Percentiles rank a stretch among this genome's conserved stretches.
phyloP scores from a whole-genome alignment of 2,888 invertebrate genomes.

The Drosophila paramelanica region DNA sequence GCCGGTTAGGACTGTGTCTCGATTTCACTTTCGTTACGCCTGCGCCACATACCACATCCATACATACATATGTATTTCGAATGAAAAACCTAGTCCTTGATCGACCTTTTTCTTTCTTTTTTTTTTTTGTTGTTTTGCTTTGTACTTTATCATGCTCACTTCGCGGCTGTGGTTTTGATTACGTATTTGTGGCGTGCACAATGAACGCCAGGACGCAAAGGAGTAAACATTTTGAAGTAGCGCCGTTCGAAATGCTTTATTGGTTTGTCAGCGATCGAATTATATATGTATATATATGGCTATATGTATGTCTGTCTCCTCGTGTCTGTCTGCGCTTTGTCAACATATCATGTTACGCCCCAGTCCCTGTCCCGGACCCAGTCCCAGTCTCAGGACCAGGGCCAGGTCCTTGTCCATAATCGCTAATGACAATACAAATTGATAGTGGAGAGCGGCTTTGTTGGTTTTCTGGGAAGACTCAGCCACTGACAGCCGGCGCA shows the following conservation, averaged over 20 bases:
- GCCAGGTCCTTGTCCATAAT: constrained; percentile 59
- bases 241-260: constrained; percentile 76
- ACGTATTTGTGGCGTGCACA: constrained; percentile 69
- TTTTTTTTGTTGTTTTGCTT: constrained; percentile 21
- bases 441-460: constrained; percentile 62
- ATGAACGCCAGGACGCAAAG: constrained; percentile 57
- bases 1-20: constrained; percentile 66
- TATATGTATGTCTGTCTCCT: constrained; percentile 5
- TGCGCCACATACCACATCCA: constrained; percentile 32
- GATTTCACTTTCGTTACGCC: constrained; percentile 81
- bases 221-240: constrained; percentile 81
- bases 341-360: constrained; percentile 78
- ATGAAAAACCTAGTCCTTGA: constrained; percentile 64
- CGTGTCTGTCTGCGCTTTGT: constrained; percentile 56
- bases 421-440: constrained; percentile 80
- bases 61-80: constrained; percentile 46
- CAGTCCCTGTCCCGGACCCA: constrained; percentile 26
- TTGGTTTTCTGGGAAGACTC: constrained; percentile 62
- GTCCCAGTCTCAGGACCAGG: constrained; percentile 11
- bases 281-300: constrained; percentile 14
- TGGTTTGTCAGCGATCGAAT: constrained; percentile 71
- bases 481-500: constrained; percentile 58
- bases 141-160: constrained; percentile 39
- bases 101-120: constrained; percentile 19
- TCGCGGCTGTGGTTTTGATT: constrained; percentile 70